Evolutionary conservation across 2,888 invertebrate species (phyloP), one percentile per base, ranked within the genome.

Genomic region (Hofmannophila pseudospretella): DNA sequence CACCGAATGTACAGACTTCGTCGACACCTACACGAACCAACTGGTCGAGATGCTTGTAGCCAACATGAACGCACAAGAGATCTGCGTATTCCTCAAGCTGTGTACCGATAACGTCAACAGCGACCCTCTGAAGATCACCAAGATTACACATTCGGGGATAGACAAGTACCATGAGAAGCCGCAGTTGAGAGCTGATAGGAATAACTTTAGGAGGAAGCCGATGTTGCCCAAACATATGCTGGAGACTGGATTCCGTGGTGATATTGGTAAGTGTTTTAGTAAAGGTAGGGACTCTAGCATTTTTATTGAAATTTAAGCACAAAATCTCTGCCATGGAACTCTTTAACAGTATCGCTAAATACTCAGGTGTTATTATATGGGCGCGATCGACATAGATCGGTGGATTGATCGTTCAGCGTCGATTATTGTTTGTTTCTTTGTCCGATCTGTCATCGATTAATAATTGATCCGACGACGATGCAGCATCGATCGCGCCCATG

Each of bases 41-140:
- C 78, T 96, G 14, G 80, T 96, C 5, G 93, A 96, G 51, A 91
- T 94, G 91, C 65, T 96, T 8, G 72, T 94, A 1, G 92, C 93
- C 9, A 92, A 96, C 60, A 89, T 96, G 53, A 52, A 78, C 53
- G 61, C 84, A 0, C 78, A 82, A 35, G 93, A 96, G 78, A 90
- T 96, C 26, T 96, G 96, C 62, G 90, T 90, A 0, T 92, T 90
- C 54, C 73, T 96, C 39, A 92, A 93, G 58, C 77, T 95, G 7
- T 96, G 96, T 65, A 75, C 88, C 29, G 88, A 89, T 51, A 62
- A 80, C 25, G 7, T 45, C 31, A 5, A n/a, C n/a, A n/a, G 33
- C 54, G 76, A 61, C 64, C 89, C 67, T 16, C 59, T 73, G 46
- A 73, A 56, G 38, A 9, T 77, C 4, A 49, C 60, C 32, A n/a